Evolutionary conservation across 2,888 invertebrate species (phyloP), one percentile per base, ranked within the genome.

Genomic region (Coecobrya sp.): DNA sequence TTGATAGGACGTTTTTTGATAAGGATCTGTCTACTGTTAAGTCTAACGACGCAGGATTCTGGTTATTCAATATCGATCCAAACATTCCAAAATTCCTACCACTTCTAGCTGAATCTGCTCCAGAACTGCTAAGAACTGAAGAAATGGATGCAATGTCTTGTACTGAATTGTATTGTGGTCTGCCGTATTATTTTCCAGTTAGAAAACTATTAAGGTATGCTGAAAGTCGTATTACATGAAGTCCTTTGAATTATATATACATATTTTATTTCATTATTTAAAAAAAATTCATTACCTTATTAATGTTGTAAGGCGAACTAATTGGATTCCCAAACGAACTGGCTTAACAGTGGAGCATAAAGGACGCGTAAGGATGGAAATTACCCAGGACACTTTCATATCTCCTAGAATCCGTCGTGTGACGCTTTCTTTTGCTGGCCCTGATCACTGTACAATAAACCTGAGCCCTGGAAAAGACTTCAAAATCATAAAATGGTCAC

Each of bases 401-500:
- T 85, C 93, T 11, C 92, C 89, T 16, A 84, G 92, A 8, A 79
- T 93, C 42, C 93, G 94, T 11, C 92, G 94, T 8, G 42, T 94
- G 8, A 90, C 93, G 25, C 76, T 94, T 19, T 93, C 92, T 30
- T 94, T 94, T 89, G 8, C 36, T 94, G 96, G 96, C 70, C 96
- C 96, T 22, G 96, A 96, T 93, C 96, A 96, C 93, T 95, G 96
- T 94, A 96, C 95, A 10, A 94, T 96, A 25, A 95, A 95, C 90
- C 93, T 96, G 27, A 95, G 95, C 19, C 96, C 96, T 30, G 94
- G 95, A n/a, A 87, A 93, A 1, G 95, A 95, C 36, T 95, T 95
- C 19, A 93, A 94, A 13, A 91, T 96, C 4, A 94, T 93, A 0
- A 91, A 95, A 19, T 96, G 96, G 96, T 95, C 95, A 1, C 94